Percentiles rank a stretch among this genome's conserved stretches.
phyloP scores from a whole-genome alignment of 2,113 vertebrate genomes.

The Dendropsophus ebraccatus region DNA sequence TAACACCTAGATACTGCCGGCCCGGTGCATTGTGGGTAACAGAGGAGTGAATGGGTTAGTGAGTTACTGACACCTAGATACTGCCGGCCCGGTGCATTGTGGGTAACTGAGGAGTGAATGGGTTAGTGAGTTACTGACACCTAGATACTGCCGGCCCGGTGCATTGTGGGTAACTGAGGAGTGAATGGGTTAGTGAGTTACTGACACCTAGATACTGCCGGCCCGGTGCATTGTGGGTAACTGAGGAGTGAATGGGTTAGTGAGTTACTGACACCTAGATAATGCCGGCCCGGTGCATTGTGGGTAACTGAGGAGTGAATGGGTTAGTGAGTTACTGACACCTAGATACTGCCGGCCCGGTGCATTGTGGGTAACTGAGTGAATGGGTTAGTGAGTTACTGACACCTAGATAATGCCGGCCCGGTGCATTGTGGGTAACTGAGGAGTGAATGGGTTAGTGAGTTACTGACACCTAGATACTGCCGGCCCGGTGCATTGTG shows the following conservation, averaged over 20 bases:
- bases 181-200: slow-evolving; percentile 17
- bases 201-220: slow-evolving; percentile 46
- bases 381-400: slow-evolving; percentile 23
- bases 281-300: too few species aligned
- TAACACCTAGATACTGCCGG: too few species aligned
- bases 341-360: too few species aligned
- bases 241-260: not conserved
- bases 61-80: slow-evolving; percentile 41
- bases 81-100: too few species aligned
- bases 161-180: not conserved
- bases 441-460: not conserved
- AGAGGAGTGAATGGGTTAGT: not conserved
- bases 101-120: not conserved
- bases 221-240: slow-evolving; percentile 5
- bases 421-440: slow-evolving; percentile 2
- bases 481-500: slow-evolving; percentile 19
- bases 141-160: too few species aligned
- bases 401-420: too few species aligned
- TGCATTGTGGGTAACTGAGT: not conserved
- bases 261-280: slow-evolving; percentile 38
- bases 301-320: not conserved
- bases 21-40: slow-evolving; percentile 4
- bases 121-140: slow-evolving; percentile 35
- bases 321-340: slow-evolving; percentile 33
- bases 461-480: slow-evolving; percentile 43